Evolutionary conservation across 1,140 invertebrate species (phyloP), one percentile per base, ranked within the genome.

Genomic region (Gryllus bimaculatus): DNA sequence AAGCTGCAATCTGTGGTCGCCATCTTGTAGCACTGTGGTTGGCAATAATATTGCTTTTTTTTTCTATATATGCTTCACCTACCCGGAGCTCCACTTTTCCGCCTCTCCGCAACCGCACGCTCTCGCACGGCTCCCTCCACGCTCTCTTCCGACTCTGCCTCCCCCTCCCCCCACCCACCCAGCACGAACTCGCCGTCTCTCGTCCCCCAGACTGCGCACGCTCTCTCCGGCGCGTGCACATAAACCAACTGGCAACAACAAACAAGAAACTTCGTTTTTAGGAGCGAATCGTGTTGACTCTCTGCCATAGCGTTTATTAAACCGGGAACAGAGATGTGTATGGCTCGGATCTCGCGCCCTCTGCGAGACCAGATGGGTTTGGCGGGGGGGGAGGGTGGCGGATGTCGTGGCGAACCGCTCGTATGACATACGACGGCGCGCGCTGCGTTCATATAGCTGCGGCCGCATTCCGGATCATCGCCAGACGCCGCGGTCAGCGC

Each of bases 241-340:
- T 10, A 10, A 13, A 66, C 54, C 54, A 66, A 66, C 54, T 66
- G 18, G 54, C 54, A 66, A 18, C 54, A 66, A 66, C 2, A 66
- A 66, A 66, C 54, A 66, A 66, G 54, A 66, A 10, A 18, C 54
- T 66, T 66, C 54, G 54, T 66, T 66, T 66, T 66, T 66, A 18
- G 54, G 54, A 66, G 18, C 54, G 54, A 18, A 66, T 66, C 54
- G 18, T 66, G 54, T 66, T 3, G n/a, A n/a, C n/a, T 66, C 54
- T 66, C 54, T 66, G 54, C 54, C 54, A 66, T 66, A 66, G 54
- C 54, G 54, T 66, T 66, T 66, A 66, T 66, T 66, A 66, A 66
- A 66, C 54, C 54, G 54, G 18, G 18, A 66, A 66, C 54, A 66
- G 54, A 66, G 54, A 3, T 2, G 54, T 66, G 54, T 54, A n/a